Evolutionary conservation across 2,888 invertebrate genomes (phyloP).

Genomic region (Synergus gifuensis): DNA sequence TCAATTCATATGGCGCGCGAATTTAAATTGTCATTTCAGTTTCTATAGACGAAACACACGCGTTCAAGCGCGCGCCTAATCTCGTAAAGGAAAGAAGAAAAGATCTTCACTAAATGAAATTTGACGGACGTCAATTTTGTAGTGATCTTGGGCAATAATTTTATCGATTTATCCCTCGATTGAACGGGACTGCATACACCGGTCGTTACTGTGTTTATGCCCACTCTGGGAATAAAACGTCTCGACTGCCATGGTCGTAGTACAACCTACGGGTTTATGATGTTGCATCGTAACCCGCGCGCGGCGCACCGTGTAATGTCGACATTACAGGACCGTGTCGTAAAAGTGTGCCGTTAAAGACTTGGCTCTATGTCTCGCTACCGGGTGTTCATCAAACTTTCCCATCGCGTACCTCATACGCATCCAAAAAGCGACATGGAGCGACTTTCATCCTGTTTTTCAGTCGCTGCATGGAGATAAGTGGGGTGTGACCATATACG

Average conservation of each 20-base stretch:
- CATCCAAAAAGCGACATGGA: conserved; percentile 31
- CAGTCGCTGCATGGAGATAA: conserved; percentile 22
- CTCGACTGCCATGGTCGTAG: conserved; percentile 48
- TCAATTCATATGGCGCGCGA: no score
- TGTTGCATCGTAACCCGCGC: conserved; percentile 58
- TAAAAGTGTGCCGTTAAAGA: conserved; percentile 64
- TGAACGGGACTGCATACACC: conserved; percentile 31
- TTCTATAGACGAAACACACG: no score
- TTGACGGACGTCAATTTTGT: no score
- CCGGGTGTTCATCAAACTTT: conserved; percentile 60
- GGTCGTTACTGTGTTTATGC: conserved; percentile 56
- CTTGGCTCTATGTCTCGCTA: conserved; percentile 55
- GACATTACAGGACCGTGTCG: conserved; percentile 60
- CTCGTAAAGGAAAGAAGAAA: no score
- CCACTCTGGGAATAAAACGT: conserved; percentile 54
- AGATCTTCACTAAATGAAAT: no score
- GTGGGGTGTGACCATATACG: conserved; percentile 23
- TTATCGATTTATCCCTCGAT: conserved; percentile 25
- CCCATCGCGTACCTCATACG: conserved; percentile 26
- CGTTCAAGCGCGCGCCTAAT: no score
- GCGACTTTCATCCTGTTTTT: conserved; percentile 13
- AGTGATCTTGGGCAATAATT: conserved; percentile 1
- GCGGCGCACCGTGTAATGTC: conserved; percentile 57
- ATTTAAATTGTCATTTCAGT: no score
- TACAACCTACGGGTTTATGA: conserved; percentile 60